Evolutionary conservation across 2,113 vertebrate species (phyloP).

Genomic region (Phocoena phocoena): DNA sequence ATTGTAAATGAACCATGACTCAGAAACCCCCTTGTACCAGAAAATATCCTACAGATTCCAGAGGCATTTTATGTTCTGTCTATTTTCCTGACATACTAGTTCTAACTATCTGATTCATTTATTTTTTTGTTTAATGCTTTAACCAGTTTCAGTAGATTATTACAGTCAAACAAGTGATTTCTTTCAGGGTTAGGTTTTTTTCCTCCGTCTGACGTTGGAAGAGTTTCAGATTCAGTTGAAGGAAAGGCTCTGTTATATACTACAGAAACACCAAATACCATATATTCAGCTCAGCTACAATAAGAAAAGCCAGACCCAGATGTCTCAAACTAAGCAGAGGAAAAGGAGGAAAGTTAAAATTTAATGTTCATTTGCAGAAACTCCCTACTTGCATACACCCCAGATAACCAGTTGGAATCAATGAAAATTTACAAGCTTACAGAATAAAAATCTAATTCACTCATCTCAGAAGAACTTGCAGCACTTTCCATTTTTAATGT

Average conservation of each 20-base stretch:
- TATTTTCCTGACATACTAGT: conserved; percentile 82
- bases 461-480: neutral
- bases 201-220: conserved; percentile 69
- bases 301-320: conserved; percentile 74
- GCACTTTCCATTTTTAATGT: neutral
- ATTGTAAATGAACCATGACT: conserved; percentile 86
- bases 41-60: conserved; percentile 85
- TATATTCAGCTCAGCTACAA: conserved; percentile 69
- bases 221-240: conserved; percentile 77
- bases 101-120: conserved; percentile 87
- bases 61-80: conserved; percentile 81
- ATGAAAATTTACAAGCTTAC: conserved; percentile 58
- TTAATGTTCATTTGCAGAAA: conserved; percentile 47
- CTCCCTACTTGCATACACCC: neutral
- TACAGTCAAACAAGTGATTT: conserved; percentile 79
- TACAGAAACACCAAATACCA: conserved; percentile 66
- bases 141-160: conserved; percentile 83
- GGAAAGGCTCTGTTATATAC: conserved; percentile 74
- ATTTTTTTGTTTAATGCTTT: conserved; percentile 85
- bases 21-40: conserved; percentile 85
- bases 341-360: conserved; percentile 61
- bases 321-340: conserved; percentile 56
- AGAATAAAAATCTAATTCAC: conserved; percentile 46
- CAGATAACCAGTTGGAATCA: conserved; percentile 44
- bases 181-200: conserved; percentile 77